Base-by-base conservation (phyloP, 1,140 invertebrate genomes). In the Drosophila albomicans region DNA sequence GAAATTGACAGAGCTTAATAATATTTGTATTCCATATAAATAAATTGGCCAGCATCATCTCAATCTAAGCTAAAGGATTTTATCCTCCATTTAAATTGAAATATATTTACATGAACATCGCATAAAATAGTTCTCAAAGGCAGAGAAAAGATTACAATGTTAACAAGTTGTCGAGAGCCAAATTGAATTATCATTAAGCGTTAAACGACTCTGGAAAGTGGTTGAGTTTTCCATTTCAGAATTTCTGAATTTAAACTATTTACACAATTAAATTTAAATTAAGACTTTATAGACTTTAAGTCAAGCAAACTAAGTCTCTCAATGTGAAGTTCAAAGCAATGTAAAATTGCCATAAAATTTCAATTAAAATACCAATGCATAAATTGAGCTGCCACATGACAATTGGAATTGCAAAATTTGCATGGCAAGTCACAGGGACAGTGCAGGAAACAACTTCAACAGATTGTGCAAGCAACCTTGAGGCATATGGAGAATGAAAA, bases 131-230 rank as follows among this genome's bases (percentile, higher is more conserved):
- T 16, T 15, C 20, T 0, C 20, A 25, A 25, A 62, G 59, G 51
- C 69, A 51, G 62, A 45, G 61, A 65, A 62, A 38, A 70, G 51
- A 73, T 76, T 75, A 79, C 10, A 13, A 51, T 58, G 46, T 66
- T 62, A 32, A 56, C 62, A 20, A 25, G 62, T 65, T 65, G 62
- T 63, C 16, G 30, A 49, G 7, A 41, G 38, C 48, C 46, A 25
- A 86, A 75, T 81, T 72, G 66, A 79, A 78, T 86, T 77, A 69
- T 62, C 66, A 79, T 82, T 82, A 79, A 69, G 67, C 59, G 51
- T 71, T 65, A 45, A 73, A 62, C 45, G 48, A 25, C 41, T 28
- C 16, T 32, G 16, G 51, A 59, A 7, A 32, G 15, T 11, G 32
- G 41, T 41, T 48, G 5, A 62, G 65, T 10, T 66, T 67, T 51